These are phyloP conservation scores for Eulemur albifrons DNA, from an alignment of 2,797 vertebrate species.

Conservation along the genomic window DNA sequence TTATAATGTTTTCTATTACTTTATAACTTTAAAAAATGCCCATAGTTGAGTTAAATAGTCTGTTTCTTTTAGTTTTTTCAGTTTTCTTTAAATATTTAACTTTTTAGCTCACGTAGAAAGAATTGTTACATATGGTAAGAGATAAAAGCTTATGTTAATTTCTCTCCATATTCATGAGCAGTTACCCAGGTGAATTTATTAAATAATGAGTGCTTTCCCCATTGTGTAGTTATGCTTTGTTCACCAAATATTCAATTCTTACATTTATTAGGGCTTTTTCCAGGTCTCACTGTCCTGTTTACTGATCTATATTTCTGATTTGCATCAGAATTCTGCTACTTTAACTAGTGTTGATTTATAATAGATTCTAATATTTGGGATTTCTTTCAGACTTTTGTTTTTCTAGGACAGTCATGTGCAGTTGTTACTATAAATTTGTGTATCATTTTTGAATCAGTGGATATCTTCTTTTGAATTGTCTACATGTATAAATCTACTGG, in stretches of 20 bases:
- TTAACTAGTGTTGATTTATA: background rate
- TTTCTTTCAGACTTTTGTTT: slow-evolving; percentile 21
- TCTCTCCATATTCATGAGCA: background rate
- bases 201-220: background rate
- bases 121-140: background rate
- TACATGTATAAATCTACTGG: background rate
- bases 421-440: background rate
- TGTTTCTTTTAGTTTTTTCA: background rate
- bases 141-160: slow-evolving; percentile 16
- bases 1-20: background rate
- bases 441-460: background rate
- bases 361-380: background rate
- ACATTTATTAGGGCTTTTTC: background rate
- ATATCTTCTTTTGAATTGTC: background rate
- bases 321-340: slow-evolving; percentile 19
- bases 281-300: background rate
- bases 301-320: background rate
- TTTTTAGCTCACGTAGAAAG: background rate
- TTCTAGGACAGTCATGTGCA: background rate
- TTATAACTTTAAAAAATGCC: background rate
- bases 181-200: background rate
- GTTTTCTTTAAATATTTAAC: background rate
- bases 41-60: background rate
- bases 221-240: background rate
- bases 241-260: background rate